Conservation (phyloP, 2,113 vertebrate genomes). For the Falcunculus frontatus region DNA sequence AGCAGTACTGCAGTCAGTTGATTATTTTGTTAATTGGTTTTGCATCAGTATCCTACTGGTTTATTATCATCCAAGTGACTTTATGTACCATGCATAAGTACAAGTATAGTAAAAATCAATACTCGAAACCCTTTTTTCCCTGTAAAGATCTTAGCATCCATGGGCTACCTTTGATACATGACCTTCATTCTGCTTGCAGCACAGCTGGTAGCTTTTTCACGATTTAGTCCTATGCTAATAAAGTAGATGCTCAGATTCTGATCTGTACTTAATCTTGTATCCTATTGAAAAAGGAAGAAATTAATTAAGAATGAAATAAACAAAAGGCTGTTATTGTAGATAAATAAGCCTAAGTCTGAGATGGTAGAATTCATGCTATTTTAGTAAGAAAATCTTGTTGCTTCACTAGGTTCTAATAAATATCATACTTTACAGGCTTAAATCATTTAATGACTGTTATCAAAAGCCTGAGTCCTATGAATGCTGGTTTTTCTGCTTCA, state of each 20-base stretch:
- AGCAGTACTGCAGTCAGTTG: slow-evolving; percentile 26
- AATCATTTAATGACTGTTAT: not conserved
- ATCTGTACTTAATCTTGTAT: not conserved
- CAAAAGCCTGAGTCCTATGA: not conserved
- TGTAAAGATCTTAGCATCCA: slow-evolving; percentile 1
- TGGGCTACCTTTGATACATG: not conserved
- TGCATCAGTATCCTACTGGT: slow-evolving; percentile 41
- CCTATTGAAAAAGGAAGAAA: not conserved
- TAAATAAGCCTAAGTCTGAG: not conserved
- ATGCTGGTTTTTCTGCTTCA: not conserved
- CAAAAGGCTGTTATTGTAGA: not conserved
- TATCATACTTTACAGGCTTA: not conserved
- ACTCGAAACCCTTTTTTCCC: slow-evolving; percentile 21
- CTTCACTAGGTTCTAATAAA: not conserved
- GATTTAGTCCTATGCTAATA: not conserved
- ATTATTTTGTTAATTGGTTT: slow-evolving; percentile 66
- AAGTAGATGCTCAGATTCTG: not conserved
- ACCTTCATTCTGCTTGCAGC: not conserved
- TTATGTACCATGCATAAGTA: slow-evolving; percentile 11
- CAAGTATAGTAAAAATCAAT: slow-evolving; percentile 62
- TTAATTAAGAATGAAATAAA: not conserved
- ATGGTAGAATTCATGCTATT: not conserved
- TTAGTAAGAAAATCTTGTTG: not conserved
- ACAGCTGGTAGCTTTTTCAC: not conserved
- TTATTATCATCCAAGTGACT: slow-evolving; percentile 47